Evolutionary conservation across 2,113 vertebrate species (phyloP).

Genomic region (Tenebrosternarchus preto): DNA sequence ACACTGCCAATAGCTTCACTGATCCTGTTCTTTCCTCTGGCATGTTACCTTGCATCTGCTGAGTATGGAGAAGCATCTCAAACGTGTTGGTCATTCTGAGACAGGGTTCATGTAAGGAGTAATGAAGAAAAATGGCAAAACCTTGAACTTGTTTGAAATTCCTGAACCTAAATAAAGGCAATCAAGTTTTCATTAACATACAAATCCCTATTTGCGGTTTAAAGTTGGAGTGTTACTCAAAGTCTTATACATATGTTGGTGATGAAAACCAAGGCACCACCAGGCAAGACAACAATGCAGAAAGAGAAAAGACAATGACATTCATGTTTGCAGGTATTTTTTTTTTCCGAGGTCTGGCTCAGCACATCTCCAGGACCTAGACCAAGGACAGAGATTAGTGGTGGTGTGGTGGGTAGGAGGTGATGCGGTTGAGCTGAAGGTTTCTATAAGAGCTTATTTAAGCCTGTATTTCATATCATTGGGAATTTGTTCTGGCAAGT

Average conservation of each 20-base stretch:
- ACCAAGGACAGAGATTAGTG: not conserved
- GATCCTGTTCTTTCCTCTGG: conserved; percentile 60
- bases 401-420: no score
- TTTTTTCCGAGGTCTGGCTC: not conserved
- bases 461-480: no score
- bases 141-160: not conserved
- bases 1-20: conserved; percentile 46
- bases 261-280: not conserved
- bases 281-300: conserved; percentile 5
- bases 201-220: not conserved
- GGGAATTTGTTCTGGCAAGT: no score
- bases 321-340: not conserved
- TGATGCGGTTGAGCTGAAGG: no score
- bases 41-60: conserved; percentile 51
- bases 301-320: not conserved
- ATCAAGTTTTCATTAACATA: not conserved
- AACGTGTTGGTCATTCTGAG: conserved; percentile 70
- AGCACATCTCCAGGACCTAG: not conserved
- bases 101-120: conserved; percentile 62
- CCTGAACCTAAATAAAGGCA: not conserved
- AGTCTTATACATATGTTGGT: not conserved
- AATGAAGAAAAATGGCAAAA: not conserved
- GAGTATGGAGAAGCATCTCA: conserved; percentile 54
- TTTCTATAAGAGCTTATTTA: no score
- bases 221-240: no score